Evolutionary conservation across 1,140 invertebrate species (phyloP).

Genomic region (Saxidomus purpurata): DNA sequence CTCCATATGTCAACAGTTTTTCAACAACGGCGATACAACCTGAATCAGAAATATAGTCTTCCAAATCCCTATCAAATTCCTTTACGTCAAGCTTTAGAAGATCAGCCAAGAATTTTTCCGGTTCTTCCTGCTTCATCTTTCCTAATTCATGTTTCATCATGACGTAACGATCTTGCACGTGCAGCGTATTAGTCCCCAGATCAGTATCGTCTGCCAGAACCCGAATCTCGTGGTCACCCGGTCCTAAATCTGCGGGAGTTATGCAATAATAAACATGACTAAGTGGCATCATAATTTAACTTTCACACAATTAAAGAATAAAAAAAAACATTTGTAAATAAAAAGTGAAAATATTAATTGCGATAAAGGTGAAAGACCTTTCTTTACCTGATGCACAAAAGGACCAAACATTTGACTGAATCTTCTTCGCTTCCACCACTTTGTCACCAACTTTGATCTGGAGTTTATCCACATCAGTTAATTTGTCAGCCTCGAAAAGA

Average conservation of each 20-base stretch:
- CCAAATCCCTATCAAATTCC: neutral
- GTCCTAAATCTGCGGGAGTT: neutral
- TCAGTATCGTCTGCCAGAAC: neutral
- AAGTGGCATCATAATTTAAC: neutral
- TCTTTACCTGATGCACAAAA: neutral
- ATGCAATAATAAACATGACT: neutral
- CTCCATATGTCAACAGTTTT: neutral
- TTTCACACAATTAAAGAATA: neutral
- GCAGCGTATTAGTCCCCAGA: neutral
- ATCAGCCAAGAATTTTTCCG: neutral
- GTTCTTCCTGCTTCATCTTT: neutral
- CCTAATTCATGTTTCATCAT: neutral
- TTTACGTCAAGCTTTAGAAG: neutral
- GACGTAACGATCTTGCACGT: neutral
- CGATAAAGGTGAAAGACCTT: neutral
- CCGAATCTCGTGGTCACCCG: neutral
- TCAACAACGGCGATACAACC: neutral
- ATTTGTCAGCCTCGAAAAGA: neutral
- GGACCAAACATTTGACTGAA: neutral
- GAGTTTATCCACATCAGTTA: neutral
- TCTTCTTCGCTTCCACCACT: neutral
- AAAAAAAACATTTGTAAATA: neutral
- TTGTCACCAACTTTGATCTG: neutral
- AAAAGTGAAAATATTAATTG: neutral
- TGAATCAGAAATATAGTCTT: neutral